Percentiles rank a stretch among this genome's conserved stretches.
Conservation (phyloP, 2,797 vertebrate genomes). For the Sciaenops ocellatus region DNA sequence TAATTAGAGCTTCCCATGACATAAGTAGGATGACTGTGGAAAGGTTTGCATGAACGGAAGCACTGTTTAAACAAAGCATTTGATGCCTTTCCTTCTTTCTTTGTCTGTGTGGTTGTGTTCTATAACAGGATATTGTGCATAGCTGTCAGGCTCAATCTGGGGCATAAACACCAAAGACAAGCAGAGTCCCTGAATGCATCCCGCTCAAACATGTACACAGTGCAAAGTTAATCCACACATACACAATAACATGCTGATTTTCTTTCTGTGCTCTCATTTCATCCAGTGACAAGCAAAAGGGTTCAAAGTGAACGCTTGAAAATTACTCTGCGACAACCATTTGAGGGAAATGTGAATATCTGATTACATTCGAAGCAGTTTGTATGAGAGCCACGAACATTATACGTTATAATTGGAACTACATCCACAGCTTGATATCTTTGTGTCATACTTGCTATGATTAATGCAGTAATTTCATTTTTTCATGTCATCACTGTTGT, state of each 20-base stretch:
- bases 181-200: constrained; percentile 55
- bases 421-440: constrained; percentile 40
- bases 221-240: constrained; percentile 62
- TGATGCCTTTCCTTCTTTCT: constrained; percentile 36
- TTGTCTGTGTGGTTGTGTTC: constrained; percentile 60
- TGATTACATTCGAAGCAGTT: constrained; percentile 52
- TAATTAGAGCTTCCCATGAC: constrained; percentile 79
- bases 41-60: constrained; percentile 46
- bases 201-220: constrained; percentile 58
- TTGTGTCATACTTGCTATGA: constrained; percentile 52
- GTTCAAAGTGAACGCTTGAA: constrained; percentile 53
- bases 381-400: constrained; percentile 33
- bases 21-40: constrained; percentile 60
- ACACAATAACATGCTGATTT: constrained; percentile 58
- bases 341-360: constrained; percentile 45
- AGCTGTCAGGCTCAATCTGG: constrained; percentile 73
- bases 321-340: constrained; percentile 4
- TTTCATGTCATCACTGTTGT: constrained; percentile 35
- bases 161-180: constrained; percentile 65
- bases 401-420: constrained; percentile 43
- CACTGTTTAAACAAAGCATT: constrained; percentile 57
- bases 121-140: constrained; percentile 66
- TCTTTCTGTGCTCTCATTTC: constrained; percentile 48
- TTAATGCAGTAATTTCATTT: constrained; percentile 48
- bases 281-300: constrained; percentile 40